Evolutionary conservation across 2,797 vertebrate genomes (phyloP).

Genomic region (Tauraco hartlaubi): DNA sequence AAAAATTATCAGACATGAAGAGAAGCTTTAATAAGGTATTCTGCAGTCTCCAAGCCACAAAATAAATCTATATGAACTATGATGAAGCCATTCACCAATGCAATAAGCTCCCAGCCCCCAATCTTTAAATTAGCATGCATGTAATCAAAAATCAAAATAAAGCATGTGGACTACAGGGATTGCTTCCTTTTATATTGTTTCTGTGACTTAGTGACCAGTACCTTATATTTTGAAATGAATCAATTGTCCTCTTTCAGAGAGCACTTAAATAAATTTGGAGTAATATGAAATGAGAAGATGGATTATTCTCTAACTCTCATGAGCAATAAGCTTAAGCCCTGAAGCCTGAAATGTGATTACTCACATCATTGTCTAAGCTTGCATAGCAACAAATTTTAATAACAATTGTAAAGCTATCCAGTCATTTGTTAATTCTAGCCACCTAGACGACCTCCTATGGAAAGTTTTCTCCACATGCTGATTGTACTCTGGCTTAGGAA

Average conservation of each 20-base stretch:
- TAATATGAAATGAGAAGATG: slow-evolving; percentile 8
- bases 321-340: slow-evolving; percentile 7
- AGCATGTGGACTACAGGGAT: neutral
- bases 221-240: neutral
- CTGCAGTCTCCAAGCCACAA: neutral
- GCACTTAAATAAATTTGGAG: slow-evolving; percentile 1
- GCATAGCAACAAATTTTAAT: slow-evolving; percentile 26
- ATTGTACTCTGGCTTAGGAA: neutral
- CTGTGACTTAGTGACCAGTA: neutral
- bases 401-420: slow-evolving; percentile 5
- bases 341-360: slow-evolving; percentile 25
- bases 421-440: neutral
- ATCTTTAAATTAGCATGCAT: neutral
- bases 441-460: neutral
- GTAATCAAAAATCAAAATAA: neutral
- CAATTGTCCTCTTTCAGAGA: neutral
- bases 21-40: neutral
- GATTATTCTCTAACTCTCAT: slow-evolving; percentile 12
- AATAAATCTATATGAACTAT: neutral
- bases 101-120: neutral
- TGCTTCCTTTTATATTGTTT: neutral
- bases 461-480: neutral
- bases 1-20: neutral
- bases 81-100: neutral
- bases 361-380: neutral